Base-by-base conservation (phyloP, 2,888 invertebrate genomes). In the Harpalus rubripes region DNA sequence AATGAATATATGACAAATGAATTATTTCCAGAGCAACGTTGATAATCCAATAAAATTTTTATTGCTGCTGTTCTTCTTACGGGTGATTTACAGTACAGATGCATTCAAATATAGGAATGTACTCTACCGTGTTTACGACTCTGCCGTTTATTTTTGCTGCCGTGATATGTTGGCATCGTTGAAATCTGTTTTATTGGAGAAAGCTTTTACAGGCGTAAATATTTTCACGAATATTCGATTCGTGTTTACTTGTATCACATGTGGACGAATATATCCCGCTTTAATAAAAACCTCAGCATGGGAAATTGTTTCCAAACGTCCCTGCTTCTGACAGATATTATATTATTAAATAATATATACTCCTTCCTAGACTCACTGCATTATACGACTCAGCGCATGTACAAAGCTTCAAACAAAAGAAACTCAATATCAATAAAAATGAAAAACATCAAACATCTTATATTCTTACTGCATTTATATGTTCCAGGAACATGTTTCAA, bases 1-100 rank as follows among this genome's bases (percentile, higher is more conserved):
- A 26, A 78, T 78, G 78, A 78, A 58, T 78, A 78, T 58, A 78
- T 58, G 78, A 78, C 32, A 78, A 78, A 78, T 78, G 58, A 78
- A 78, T 78, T 56, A 56, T 78, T 52, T 78, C 32, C 78, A 78
- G 32, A 26, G 78, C 58, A 58, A 56, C 80, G 61, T 15, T 61
- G 80, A 80, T 80, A 80, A 80, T 80, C 80, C 80, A 80, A 80
- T 80, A 61, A 80, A 80, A 80, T 10, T 80, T 61, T 80, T 61
- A 80, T 80, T 61, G 61, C 78, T 78, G 58, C 22, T 58, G 41
- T 80, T 61, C 32, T 79, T 79, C 59, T 41, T 61, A 61, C 7
- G 61, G 61, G 39, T 80, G 80, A 80, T 80, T 80, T 63, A 61
- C 61, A 58, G 26, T 18, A 78, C 22, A 22, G 22, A 41, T 58